Evolutionary conservation across 2,888 invertebrate species (phyloP).

Genomic region (Latrodectus elegans): DNA sequence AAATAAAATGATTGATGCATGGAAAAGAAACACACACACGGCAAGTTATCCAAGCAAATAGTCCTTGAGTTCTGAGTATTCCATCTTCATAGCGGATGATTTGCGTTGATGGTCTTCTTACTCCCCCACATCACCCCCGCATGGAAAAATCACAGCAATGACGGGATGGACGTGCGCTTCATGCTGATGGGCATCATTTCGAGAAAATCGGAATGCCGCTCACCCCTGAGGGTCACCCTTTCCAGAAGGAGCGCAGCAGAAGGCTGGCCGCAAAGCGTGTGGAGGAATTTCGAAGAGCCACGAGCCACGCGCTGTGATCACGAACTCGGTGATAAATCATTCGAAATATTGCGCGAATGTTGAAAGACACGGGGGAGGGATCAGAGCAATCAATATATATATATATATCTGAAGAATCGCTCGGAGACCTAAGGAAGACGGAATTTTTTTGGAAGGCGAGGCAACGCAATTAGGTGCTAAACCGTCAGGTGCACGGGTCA

Average conservation of each 20-base stretch:
- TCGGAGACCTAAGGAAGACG: too few relatives aligned
- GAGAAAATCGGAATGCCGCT: background rate
- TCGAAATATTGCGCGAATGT: conserved; percentile 28
- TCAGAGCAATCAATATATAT: conserved; percentile 17
- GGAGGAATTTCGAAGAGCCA: background rate
- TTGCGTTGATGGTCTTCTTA: too few relatives aligned
- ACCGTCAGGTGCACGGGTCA: conserved; percentile 64
- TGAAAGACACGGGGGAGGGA: background rate
- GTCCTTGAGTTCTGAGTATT: too few relatives aligned
- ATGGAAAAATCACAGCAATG: too few relatives aligned
- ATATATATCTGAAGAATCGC: background rate
- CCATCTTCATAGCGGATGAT: too few relatives aligned
- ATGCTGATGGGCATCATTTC: background rate
- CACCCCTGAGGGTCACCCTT: background rate
- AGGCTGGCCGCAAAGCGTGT: background rate
- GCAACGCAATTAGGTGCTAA: conserved; percentile 64
- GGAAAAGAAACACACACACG: too few relatives aligned
- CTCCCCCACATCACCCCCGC: too few relatives aligned
- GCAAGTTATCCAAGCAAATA: too few relatives aligned
- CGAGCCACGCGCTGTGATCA: conserved; percentile 44
- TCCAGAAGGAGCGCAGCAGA: background rate
- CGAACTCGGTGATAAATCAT: conserved; percentile 48
- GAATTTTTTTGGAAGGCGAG: conserved; percentile 34
- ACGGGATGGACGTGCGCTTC: background rate
- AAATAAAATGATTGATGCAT: too few relatives aligned